phyloP scores from a whole-genome alignment of 2,113 vertebrate genomes.

The Engraulis encrasicolus region DNA sequence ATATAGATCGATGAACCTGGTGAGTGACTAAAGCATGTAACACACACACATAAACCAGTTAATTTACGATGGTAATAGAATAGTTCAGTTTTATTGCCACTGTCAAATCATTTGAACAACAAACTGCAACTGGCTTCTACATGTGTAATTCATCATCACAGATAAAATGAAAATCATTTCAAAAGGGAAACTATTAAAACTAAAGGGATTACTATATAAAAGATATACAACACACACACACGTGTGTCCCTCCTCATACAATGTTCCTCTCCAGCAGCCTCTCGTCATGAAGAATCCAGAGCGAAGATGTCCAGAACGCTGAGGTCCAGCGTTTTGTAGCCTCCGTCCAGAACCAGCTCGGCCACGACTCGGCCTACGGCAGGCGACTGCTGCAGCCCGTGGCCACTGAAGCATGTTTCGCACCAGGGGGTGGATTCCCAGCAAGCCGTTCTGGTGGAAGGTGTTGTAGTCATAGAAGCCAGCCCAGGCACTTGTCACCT shows the following conservation, averaged over 20 bases:
- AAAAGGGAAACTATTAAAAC: not conserved
- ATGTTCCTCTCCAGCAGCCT: conserved; percentile 79
- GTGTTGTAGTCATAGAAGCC: conserved; percentile 93
- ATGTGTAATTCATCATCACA: too few relatives aligned
- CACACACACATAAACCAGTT: too few relatives aligned
- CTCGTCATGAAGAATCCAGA: conserved; percentile 72
- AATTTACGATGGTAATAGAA: too few relatives aligned
- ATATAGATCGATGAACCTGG: too few relatives aligned
- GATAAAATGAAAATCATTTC: too few relatives aligned
- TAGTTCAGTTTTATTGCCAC: too few relatives aligned
- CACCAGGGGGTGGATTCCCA: conserved; percentile 81
- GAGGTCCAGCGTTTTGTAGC: conserved; percentile 77
- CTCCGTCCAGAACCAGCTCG: conserved; percentile 79
- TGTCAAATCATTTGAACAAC: too few relatives aligned
- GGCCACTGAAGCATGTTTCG: conserved; percentile 90
- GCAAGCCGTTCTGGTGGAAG: conserved; percentile 86
- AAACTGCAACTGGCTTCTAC: too few relatives aligned
- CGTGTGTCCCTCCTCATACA: conserved; percentile 63
- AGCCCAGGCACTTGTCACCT: conserved; percentile 82
- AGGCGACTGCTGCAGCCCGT: conserved; percentile 87
- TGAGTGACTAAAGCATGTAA: too few relatives aligned
- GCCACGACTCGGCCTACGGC: conserved; percentile 81
- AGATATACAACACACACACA: conserved; percentile 29
- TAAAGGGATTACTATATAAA: too few relatives aligned
- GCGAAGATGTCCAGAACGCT: conserved; percentile 70